Conservation (phyloP, 2,888 invertebrate species). For the Pachycephus smyrnensis region DNA sequence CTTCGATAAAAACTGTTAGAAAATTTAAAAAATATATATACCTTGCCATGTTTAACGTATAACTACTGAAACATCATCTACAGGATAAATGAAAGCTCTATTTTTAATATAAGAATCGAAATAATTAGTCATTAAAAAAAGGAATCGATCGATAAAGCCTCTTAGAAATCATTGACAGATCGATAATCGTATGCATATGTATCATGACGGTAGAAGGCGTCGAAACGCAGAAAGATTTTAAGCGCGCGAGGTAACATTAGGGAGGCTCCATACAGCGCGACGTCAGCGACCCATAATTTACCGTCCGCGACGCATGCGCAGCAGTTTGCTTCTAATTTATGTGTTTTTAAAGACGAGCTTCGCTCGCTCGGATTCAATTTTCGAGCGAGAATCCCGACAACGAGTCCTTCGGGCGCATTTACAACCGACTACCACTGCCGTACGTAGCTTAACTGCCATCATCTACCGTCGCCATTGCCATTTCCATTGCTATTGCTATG, state of each 20-base stretch:
- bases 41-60: background rate
- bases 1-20: background rate
- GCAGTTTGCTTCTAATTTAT: conserved; percentile 65
- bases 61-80: background rate
- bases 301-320: conserved; percentile 55
- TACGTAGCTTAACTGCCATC: background rate
- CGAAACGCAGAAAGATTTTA: background rate
- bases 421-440: conserved; percentile 27
- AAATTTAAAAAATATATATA: no score
- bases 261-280: conserved; percentile 35
- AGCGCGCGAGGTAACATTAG: conserved; percentile 31
- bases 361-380: conserved; percentile 56
- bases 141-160: background rate
- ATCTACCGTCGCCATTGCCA: background rate
- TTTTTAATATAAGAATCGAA: background rate
- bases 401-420: conserved; percentile 27
- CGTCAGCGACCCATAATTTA: conserved; percentile 64
- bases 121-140: conserved; percentile 30
- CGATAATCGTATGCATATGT: background rate
- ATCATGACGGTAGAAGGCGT: background rate
- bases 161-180: background rate
- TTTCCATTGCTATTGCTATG: background rate
- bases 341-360: conserved; percentile 62
- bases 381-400: conserved; percentile 34
- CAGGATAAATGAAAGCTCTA: background rate